Conservation (phyloP, 30 jellyfish, hydroid and myxozoan genomes). For the Aurelia aurita region DNA sequence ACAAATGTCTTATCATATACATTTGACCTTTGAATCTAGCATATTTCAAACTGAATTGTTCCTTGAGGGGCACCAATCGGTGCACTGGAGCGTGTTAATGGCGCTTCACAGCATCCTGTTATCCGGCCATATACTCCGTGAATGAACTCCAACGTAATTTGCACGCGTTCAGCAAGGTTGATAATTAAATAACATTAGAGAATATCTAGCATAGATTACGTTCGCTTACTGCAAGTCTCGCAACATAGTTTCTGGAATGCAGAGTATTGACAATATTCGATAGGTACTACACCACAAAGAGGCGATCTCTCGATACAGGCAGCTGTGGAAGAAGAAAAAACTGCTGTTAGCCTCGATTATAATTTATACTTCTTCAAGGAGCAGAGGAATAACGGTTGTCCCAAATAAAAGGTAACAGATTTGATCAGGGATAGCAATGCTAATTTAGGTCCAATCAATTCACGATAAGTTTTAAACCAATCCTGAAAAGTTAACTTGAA, state of each 20-base stretch:
- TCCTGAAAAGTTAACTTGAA: too few relatives aligned
- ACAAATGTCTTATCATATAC: too few relatives aligned
- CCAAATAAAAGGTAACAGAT: too few relatives aligned
- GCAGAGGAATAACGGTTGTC: background rate
- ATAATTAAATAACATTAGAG: constrained; percentile 11
- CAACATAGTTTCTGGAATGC: constrained; percentile 62
- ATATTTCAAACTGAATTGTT: background rate
- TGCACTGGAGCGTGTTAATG: too few relatives aligned
- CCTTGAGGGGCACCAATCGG: too few relatives aligned
- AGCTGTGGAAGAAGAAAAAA: constrained; percentile 1
- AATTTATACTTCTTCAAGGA: background rate
- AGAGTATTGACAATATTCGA: constrained; percentile 46
- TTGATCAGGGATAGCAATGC: too few relatives aligned
- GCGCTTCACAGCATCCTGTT: too few relatives aligned
- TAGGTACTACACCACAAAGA: constrained; percentile 55
- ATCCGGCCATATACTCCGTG: too few relatives aligned
- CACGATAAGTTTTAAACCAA: too few relatives aligned
- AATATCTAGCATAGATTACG: constrained; percentile 1
- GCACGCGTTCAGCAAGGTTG: background rate
- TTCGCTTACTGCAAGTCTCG: constrained; percentile 47
- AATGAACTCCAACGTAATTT: too few relatives aligned
- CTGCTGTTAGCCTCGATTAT: background rate
- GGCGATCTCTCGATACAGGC: constrained; percentile 65
- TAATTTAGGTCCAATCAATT: too few relatives aligned
- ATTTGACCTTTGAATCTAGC: too few relatives aligned